Conservation (phyloP, 2,797 vertebrate species). For the Falco cherrug region DNA sequence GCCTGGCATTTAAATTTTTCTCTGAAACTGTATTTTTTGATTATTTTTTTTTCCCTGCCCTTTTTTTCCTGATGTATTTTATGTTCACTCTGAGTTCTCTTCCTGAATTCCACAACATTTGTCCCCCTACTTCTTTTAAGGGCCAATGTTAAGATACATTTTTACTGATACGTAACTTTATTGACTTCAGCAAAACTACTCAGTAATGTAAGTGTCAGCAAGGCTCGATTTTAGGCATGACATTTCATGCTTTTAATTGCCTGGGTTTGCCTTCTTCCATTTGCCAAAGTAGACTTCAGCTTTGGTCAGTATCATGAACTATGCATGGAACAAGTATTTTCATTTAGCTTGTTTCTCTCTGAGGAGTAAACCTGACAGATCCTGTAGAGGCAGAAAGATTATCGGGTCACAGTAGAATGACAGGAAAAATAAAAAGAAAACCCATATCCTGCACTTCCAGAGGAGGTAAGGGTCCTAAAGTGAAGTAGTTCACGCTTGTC, state of each 20-base stretch:
- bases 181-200: background rate
- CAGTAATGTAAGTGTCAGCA: background rate
- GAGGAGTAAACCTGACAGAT: background rate
- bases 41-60: rapidly evolving
- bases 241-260: background rate
- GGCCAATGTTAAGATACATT: background rate
- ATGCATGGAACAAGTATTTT: background rate
- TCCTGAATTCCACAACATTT: background rate
- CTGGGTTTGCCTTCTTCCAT: background rate
- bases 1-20: background rate
- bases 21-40: background rate
- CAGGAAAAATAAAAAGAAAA: background rate
- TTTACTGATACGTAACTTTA: background rate
- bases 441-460: background rate
- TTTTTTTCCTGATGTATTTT: background rate
- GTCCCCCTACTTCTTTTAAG: background rate
- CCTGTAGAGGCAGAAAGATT: background rate
- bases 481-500: background rate
- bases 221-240: background rate
- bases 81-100: background rate
- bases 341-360: background rate
- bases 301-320: background rate
- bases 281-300: background rate
- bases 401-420: background rate
- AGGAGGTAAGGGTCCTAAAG: background rate